Percentiles rank a stretch among this genome's conserved stretches.
Evolutionary conservation across 2,113 vertebrate genomes (phyloP).

Genomic region (Connochaetes taurinus): DNA sequence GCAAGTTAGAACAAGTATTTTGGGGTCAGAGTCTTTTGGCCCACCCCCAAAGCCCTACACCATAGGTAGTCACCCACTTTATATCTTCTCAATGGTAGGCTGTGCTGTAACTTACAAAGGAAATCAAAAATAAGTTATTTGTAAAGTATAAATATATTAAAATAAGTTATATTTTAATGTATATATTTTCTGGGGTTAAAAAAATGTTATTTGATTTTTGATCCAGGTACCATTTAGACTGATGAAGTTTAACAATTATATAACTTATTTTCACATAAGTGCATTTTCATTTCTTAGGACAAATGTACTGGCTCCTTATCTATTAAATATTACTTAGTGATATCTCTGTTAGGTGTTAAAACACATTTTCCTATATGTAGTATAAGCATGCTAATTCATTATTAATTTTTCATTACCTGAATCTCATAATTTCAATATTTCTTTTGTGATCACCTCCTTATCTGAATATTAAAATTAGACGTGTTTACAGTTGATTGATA

Average conservation of each 20-base stretch:
- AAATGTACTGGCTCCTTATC: not conserved
- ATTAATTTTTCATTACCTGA: not conserved
- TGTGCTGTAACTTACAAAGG: not conserved
- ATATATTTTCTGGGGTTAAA: not conserved
- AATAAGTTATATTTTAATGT: not conserved
- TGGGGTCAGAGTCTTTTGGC: not conserved
- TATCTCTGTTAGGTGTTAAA: not conserved
- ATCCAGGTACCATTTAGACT: not conserved
- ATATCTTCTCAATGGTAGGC: not conserved
- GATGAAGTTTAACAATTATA: not conserved
- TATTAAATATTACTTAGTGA: not conserved
- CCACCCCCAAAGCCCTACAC: not conserved
- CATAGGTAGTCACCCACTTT: not conserved
- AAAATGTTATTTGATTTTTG: not conserved
- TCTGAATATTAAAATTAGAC: not conserved
- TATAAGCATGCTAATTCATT: not conserved
- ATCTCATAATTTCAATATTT: slow-evolving; percentile 24
- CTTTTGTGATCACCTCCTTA: not conserved
- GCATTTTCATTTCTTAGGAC: not conserved
- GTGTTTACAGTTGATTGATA: not conserved
- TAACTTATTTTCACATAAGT: slow-evolving; percentile 1
- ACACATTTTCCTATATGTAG: not conserved
- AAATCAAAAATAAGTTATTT: not conserved
- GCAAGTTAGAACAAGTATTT: not conserved
- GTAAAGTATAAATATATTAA: not conserved